These are phyloP conservation scores for Syngnathus typhle DNA, from an alignment of 2,113 vertebrate species.

Conservation along the genomic window DNA sequence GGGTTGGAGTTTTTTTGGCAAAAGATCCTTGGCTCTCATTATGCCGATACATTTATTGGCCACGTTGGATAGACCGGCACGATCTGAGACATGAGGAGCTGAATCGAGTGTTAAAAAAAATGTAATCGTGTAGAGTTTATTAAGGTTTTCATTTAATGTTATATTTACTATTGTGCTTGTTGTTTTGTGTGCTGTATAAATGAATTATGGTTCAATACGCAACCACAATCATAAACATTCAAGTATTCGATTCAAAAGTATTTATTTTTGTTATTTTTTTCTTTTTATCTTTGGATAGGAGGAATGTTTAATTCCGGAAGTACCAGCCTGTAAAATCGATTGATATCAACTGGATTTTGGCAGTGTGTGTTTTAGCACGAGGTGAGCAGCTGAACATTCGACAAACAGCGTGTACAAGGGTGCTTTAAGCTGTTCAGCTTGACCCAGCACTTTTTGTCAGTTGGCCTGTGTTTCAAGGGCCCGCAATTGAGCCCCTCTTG, in stretches of 20 bases:
- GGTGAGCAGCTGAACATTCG: slow-evolving; percentile 46
- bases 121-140: not conserved
- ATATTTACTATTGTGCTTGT: not conserved
- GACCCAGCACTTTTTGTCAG: slow-evolving; percentile 25
- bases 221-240: too few relatives aligned
- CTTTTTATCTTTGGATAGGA: not conserved
- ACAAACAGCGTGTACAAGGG: slow-evolving; percentile 20
- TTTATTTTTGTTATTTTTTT: not conserved
- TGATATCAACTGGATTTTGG: not conserved
- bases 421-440: slow-evolving; percentile 32
- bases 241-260: not conserved
- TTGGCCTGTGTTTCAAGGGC: slow-evolving; percentile 31
- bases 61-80: not conserved
- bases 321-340: not conserved
- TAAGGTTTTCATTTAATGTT: not conserved
- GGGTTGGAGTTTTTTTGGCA: slow-evolving; percentile 3
- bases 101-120: not conserved
- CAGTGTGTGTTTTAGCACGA: slow-evolving; percentile 36
- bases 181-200: not conserved
- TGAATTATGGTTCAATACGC: too few relatives aligned
- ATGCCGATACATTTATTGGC: not conserved
- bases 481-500: slow-evolving; percentile 17
- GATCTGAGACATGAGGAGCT: not conserved
- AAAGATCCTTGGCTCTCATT: not conserved
- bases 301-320: not conserved